Evolutionary conservation across 2,888 invertebrate genomes (phyloP), one percentile per base, ranked within the genome.

Genomic region (Laothoe populi): DNA sequence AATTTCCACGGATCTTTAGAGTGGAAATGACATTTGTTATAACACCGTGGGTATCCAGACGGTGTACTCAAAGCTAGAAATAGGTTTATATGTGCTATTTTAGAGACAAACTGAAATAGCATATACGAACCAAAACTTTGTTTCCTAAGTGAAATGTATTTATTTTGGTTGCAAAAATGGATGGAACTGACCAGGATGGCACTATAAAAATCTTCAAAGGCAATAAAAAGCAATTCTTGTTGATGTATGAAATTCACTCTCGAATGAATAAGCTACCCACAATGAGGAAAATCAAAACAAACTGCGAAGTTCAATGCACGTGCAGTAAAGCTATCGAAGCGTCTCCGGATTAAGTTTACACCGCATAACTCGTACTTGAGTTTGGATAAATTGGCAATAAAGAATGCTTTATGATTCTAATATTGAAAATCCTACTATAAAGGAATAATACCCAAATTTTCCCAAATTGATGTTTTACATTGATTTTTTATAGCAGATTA

Each of bases 261-360:
- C n/a, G 11, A 40, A 46, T 2, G 5, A 48, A 35, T 21, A 48
- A 48, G 1, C 35, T 19, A 53, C 53, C 11, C 19, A 57, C 62
- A 58, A 62, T 46, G 48, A 58, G 57, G 57, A 59, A 48, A 62
- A 58, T 59, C 48, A 60, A 62, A 61, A 61, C 57, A 61, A 58
- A 60, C 46, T 48, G 38, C 21, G 10, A 48, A 46, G 40, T 61
- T 58, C 40, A 45, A 44, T 42, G 58, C 63, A 61, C 63, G 58
- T 63, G 60, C 60, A 11, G 48, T 63, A 58, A 63, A 60, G 40
- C 48, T 60, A 57, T 63, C 60, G 57, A 10, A 23, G 35, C 46
- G 13, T 19, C 31, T 57, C 60, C 7, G 62, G 19, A 48, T 48
- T 48, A 48, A 46, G 58, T 48, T 46, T 60, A 38, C 60, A 38